Evolutionary conservation across 2,113 vertebrate genomes (phyloP), one percentile per base, ranked within the genome.

Genomic region (Psittacara wagleri): DNA sequence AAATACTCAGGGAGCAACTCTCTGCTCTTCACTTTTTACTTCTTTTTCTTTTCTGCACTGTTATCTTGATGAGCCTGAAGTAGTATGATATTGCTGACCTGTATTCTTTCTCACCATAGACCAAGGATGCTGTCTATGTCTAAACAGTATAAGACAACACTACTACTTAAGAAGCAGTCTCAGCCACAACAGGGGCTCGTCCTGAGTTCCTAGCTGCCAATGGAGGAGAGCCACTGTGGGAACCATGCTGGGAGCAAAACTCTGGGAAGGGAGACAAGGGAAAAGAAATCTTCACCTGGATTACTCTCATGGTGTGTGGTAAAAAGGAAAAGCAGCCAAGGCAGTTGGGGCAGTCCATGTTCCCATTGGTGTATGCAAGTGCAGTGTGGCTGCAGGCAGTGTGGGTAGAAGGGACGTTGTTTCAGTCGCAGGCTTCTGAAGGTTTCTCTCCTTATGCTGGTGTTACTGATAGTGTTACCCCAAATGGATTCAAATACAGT

Each of bases 281-380:
- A 46, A 84, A 69, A 23, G 22, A 72, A 84, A 63, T 4, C 20
- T 64, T 75, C 29, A 27, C 41, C 11, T 67, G 24, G 46, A 35
- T 66, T 66, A 33, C 27, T 64, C 4, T 24, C 12, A 7, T 2
- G 6, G 41, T 35, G 22, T 2, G 0, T 62, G 41, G 12, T 67
- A 37, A 37, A 37, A 37, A 51, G 25, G 18, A 81, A 83, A 41
- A 83, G 17, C 16, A 70, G 59, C 14, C 1, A 5, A 41, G 25
- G 29, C 15, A 75, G 13, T 4, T 24, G 33, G 17, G 9, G 35
- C 48, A 68, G 23, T 9, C 17, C 9, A 7, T 64, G 25, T 46
- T 83, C 46, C 63, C 1, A 0, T 0, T 63, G 39, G 10, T 0
- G 0, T 25, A 3, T 29, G 41, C 11, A 25, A n/a, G 39, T 0